A percentile compares a stretch with the other conserved stretches of the same genome.
Evolutionary conservation across 1,140 invertebrate species (phyloP).

Genomic region (Lepidurus couesii): DNA sequence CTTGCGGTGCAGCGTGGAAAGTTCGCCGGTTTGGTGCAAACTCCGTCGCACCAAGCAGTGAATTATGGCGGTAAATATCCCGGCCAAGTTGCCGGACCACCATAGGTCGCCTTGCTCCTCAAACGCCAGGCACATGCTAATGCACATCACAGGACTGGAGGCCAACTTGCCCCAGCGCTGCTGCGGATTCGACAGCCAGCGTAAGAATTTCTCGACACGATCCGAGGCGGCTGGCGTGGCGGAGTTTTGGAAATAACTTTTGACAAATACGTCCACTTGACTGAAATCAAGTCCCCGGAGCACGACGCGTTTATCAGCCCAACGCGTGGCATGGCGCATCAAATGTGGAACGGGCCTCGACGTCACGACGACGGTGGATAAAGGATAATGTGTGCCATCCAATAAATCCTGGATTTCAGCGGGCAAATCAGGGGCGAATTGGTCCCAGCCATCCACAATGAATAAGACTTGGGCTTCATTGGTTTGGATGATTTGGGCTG

Average conservation of each 20-base stretch:
- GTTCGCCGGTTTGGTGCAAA: slow-evolving; percentile 40
- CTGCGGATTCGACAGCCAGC: slow-evolving; percentile 23
- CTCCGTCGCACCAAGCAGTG: slow-evolving; percentile 39
- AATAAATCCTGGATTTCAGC: slow-evolving; percentile 50
- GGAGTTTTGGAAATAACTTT: slow-evolving; percentile 49
- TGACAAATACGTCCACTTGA: slow-evolving; percentile 49
- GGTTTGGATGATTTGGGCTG: slow-evolving; percentile 12
- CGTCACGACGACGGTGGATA: slow-evolving; percentile 52
- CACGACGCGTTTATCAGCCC: slow-evolving; percentile 48
- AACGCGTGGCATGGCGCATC: slow-evolving; percentile 41
- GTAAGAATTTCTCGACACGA: slow-evolving; percentile 36
- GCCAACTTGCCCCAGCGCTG: slow-evolving; percentile 45
- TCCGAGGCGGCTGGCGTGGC: slow-evolving; percentile 43
- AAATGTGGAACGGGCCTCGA: slow-evolving; percentile 43
- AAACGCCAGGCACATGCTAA: slow-evolving; percentile 50
- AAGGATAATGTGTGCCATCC: slow-evolving; percentile 52
- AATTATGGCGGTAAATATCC: slow-evolving; percentile 38
- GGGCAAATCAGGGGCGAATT: slow-evolving; percentile 45
- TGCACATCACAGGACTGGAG: slow-evolving; percentile 52
- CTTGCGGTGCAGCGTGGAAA: slow-evolving; percentile 49
- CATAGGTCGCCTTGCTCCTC: slow-evolving; percentile 43
- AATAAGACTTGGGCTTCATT: slow-evolving; percentile 51
- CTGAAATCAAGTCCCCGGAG: slow-evolving; percentile 51
- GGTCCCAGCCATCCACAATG: slow-evolving; percentile 53
- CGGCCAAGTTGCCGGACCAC: slow-evolving; percentile 36